Evolutionary conservation across 2,797 vertebrate genomes (phyloP), one percentile per base, ranked within the genome.

Genomic region (Crypturellus tataupa): DNA sequence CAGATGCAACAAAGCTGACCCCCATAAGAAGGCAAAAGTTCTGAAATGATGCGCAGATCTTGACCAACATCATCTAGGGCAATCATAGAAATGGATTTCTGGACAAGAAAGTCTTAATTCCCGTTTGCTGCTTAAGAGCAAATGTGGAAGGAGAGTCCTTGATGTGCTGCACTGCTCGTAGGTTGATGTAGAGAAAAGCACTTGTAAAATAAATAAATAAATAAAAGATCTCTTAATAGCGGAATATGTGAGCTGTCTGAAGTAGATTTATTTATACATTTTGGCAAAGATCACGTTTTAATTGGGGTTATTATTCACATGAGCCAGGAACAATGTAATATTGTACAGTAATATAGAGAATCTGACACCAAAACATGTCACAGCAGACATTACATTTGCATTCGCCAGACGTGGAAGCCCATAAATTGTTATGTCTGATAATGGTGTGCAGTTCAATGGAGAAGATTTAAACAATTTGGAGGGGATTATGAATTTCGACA

Each of bases 381-480:
- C 83, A 93, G 85, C 31, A 91, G 73, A 90, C 70, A 37, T 86
- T 73, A 73, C 56, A 73, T 91, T 89, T 91, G 84, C 80, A 49
- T 94, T 97, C 92, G 46, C 93, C 88, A 96, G 95, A 90, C 91
- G 64, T 12, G 64, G 87, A 72, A 92, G 93, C 91, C 91, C 80
- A 91, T 87, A 97, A 94, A 93, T 89, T 82, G 80, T 64, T 88
- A 15, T 79, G 77, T 89, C 89, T 94, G 95, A 97, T 91, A 96
- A 91, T 79, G 68, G 93, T 44, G 89, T 72, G 80, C 72, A 93
- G 86, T 92, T 95, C 87, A 85, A 85, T 77, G 89, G 93, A 81
- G 88, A 87, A 87, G 85, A 85, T 95, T 97, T 89, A 91, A 91
- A 82, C 75, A 94, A 87, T 97, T 96, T 94, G 75, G 76, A 73